A percentile compares a stretch with the other conserved stretches of the same genome.
phyloP scores from a whole-genome alignment of 2,888 invertebrate species.

The Tenthredo mesomela region DNA sequence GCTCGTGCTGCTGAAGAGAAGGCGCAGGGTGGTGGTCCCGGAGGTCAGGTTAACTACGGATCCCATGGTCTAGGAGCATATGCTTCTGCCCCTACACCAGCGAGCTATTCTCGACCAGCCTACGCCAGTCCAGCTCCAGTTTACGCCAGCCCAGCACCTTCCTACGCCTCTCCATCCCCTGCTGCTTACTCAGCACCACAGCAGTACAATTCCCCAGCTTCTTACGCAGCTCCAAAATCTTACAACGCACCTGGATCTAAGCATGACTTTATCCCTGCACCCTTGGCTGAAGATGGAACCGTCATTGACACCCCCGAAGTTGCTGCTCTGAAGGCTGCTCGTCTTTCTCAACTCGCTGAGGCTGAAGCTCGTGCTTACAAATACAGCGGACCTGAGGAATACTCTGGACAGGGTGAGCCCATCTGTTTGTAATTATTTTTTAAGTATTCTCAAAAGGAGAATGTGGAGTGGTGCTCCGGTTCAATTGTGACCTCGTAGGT shows the following conservation, averaged over 20 bases:
- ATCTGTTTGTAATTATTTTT: not conserved
- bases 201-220: constrained; percentile 60
- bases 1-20: constrained; percentile 71
- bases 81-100: constrained; percentile 48
- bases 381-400: constrained; percentile 66
- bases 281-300: constrained; percentile 75
- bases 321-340: constrained; percentile 73
- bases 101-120: constrained; percentile 30
- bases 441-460: not conserved
- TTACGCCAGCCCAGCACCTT: constrained; percentile 52
- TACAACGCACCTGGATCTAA: constrained; percentile 60
- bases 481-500: constrained; percentile 48
- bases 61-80: constrained; percentile 58
- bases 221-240: constrained; percentile 56
- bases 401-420: constrained; percentile 61
- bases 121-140: constrained; percentile 54
- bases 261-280: constrained; percentile 72
- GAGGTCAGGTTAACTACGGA: constrained; percentile 49
- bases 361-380: constrained; percentile 76
- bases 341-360: constrained; percentile 74
- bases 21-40: constrained; percentile 52
- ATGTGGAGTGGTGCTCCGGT: constrained; percentile 6
- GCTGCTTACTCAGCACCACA: constrained; percentile 52
- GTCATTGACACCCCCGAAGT: constrained; percentile 76
- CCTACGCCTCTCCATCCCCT: constrained; percentile 51